phyloP scores from a whole-genome alignment of 1,140 invertebrate species.

The Drosophila burlai region DNA sequence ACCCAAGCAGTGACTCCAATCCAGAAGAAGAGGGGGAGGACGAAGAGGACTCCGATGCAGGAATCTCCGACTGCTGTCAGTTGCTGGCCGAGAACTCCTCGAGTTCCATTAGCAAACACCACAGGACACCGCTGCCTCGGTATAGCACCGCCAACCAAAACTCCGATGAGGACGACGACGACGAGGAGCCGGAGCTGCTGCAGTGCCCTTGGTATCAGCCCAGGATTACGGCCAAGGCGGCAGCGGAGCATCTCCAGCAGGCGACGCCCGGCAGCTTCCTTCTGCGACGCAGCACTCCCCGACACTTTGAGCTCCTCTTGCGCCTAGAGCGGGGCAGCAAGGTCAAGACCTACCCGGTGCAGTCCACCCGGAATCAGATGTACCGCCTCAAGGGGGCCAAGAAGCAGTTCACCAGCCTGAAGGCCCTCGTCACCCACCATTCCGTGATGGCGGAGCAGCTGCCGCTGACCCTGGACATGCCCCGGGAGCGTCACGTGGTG shows the following conservation, averaged over 20 bases:
- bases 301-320: conserved; percentile 63
- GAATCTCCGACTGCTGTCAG: conserved; percentile 78
- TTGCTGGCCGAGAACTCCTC: conserved; percentile 58
- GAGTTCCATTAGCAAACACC: conserved; percentile 31
- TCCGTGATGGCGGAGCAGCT: conserved; percentile 97
- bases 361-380: conserved; percentile 64
- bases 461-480: conserved; percentile 94
- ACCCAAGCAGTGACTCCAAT: conserved; percentile 67
- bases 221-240: conserved; percentile 70
- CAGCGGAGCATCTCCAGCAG: conserved; percentile 54
- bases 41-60: conserved; percentile 63
- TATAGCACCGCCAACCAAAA: conserved; percentile 52
- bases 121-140: conserved; percentile 27
- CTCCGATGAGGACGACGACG: conserved; percentile 50
- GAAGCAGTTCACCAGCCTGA: conserved; percentile 96
- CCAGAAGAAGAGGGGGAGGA: conserved; percentile 38
- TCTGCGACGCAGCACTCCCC: conserved; percentile 67
- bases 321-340: conserved; percentile 63
- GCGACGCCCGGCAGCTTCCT: conserved; percentile 71
- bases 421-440: conserved; percentile 96
- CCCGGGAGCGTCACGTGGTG: conserved; percentile 86
- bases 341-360: conserved; percentile 65
- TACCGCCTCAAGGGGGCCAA: conserved; percentile 92
- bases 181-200: conserved; percentile 61
- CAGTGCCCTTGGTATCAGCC: conserved; percentile 75